Evolutionary conservation across 2,113 vertebrate genomes (phyloP).

Genomic region (Myotis davidii): DNA sequence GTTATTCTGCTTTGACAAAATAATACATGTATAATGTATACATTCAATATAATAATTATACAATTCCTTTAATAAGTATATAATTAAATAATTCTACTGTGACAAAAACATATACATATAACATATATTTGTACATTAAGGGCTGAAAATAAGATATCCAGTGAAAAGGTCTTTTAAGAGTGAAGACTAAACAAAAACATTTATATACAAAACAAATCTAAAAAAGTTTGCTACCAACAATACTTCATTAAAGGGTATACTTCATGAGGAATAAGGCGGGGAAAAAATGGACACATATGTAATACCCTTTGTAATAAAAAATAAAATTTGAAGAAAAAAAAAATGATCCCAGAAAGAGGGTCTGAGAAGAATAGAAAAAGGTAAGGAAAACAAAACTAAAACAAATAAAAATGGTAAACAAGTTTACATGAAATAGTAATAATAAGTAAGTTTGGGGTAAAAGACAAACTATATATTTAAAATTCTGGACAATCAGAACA

Average conservation of each 20-base stretch:
- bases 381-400: neutral
- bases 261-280: neutral
- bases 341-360: neutral
- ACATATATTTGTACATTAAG: neutral
- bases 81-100: neutral
- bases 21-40: neutral
- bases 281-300: too few relatives aligned
- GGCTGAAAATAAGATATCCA: neutral
- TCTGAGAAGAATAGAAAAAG: neutral
- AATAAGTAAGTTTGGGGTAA: neutral
- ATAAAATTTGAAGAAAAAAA: too few relatives aligned
- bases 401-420: neutral
- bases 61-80: neutral
- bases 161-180: conserved; percentile 14
- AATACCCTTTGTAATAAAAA: too few relatives aligned
- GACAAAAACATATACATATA: neutral
- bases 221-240: neutral
- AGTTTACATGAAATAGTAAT: neutral
- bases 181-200: neutral
- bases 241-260: neutral
- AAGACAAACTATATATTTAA: neutral
- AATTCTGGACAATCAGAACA: neutral
- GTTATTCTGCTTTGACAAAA: neutral
- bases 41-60: neutral
- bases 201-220: conserved; percentile 13